Percentiles rank a stretch among this genome's conserved stretches.
Evolutionary conservation across 2,888 invertebrate species (phyloP).

Genomic region (Euclidia mi): DNA sequence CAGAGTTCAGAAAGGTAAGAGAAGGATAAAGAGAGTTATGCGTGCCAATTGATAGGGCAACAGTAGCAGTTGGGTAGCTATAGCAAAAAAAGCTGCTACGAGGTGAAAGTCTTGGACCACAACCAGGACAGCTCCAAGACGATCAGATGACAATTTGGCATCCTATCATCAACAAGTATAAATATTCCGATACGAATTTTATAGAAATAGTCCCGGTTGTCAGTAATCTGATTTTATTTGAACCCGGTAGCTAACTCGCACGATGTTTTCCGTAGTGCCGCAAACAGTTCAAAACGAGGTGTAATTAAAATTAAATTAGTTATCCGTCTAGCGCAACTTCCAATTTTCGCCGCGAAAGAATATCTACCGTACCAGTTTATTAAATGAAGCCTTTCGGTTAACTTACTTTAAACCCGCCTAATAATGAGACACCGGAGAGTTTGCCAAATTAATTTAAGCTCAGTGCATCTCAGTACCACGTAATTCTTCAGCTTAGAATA

Average conservation of each 20-base stretch:
- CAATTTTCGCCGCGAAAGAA: conserved; percentile 45
- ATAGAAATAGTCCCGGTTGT: too few relatives aligned
- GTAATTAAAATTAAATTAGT: conserved; percentile 57
- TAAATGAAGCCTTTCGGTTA: conserved; percentile 48
- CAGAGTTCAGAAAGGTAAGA: too few relatives aligned
- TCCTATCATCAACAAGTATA: too few relatives aligned
- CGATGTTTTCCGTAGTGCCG: conserved; percentile 20
- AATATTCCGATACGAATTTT: too few relatives aligned
- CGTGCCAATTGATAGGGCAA: too few relatives aligned
- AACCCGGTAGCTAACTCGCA: not conserved
- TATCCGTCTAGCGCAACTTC: conserved; percentile 49
- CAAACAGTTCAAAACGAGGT: conserved; percentile 32
- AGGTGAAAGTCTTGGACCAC: too few relatives aligned
- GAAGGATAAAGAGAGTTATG: too few relatives aligned
- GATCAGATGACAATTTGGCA: too few relatives aligned
- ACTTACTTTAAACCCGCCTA: conserved; percentile 50
- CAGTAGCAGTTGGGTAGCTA: too few relatives aligned
- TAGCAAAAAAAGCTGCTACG: too few relatives aligned
- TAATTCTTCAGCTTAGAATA: conserved; percentile 21
- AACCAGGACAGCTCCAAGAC: too few relatives aligned
- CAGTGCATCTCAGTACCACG: conserved; percentile 45
- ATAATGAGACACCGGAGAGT: conserved; percentile 52
- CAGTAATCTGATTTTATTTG: too few relatives aligned
- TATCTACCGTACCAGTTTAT: conserved; percentile 45
- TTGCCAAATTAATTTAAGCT: conserved; percentile 57